Evolutionary conservation across 2,888 invertebrate genomes (phyloP).

Genomic region (Exocentrus adspersus): DNA sequence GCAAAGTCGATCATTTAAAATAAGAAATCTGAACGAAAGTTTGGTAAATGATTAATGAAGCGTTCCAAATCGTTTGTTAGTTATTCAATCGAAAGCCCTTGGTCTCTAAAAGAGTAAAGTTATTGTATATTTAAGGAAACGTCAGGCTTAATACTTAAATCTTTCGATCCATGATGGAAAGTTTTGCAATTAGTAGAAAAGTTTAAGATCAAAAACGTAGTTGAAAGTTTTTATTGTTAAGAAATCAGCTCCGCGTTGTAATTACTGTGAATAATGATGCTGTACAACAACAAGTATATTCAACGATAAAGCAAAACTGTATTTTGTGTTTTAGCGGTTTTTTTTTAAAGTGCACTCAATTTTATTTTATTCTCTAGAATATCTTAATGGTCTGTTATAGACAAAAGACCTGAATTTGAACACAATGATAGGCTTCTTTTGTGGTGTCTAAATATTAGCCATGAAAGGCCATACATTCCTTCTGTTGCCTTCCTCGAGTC

Average conservation of each 20-base stretch:
- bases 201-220: conserved; percentile 2
- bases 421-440: too few species aligned
- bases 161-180: conserved; percentile 7
- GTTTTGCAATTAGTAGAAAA: conserved; percentile 20
- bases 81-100: neutral
- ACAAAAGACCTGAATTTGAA: too few species aligned
- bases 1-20: neutral
- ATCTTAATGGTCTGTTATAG: too few species aligned
- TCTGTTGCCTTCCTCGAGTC: too few species aligned
- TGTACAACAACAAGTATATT: neutral
- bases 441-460: too few species aligned
- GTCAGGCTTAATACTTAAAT: conserved; percentile 9
- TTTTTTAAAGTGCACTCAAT: too few species aligned
- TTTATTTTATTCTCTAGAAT: too few species aligned
- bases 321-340: too few species aligned
- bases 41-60: neutral
- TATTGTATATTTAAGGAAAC: conserved; percentile 10
- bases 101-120: conserved; percentile 6
- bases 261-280: neutral
- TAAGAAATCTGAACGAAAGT: neutral
- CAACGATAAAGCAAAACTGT: neutral
- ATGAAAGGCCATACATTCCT: too few species aligned
- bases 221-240: conserved; percentile 18
- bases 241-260: neutral
- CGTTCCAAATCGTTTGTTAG: neutral